A percentile compares a stretch with the other conserved stretches of the same genome.
phyloP scores from a whole-genome alignment of 2,797 vertebrate genomes.

The Trachurus trachurus region DNA sequence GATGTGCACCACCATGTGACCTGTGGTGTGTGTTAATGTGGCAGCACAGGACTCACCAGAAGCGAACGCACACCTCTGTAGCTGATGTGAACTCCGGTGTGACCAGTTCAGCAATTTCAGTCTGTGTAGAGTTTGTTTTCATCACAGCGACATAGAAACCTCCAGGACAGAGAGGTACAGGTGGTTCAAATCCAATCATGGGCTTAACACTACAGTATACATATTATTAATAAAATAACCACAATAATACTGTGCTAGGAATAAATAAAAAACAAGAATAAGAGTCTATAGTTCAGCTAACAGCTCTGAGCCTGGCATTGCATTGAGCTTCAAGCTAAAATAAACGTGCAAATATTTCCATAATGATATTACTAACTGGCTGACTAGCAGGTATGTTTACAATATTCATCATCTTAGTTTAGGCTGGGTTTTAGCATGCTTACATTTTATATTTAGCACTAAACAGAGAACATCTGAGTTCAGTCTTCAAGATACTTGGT shows the following conservation, averaged over 20 bases:
- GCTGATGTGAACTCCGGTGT: constrained; percentile 62
- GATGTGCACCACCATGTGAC: neutral
- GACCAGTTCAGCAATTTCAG: constrained; percentile 74
- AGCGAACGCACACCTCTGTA: constrained; percentile 77
- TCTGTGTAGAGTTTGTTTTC: constrained; percentile 36
- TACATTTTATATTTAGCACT: too few species aligned
- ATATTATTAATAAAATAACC: neutral
- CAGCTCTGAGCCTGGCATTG: neutral
- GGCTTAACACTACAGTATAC: neutral
- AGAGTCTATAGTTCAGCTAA: neutral
- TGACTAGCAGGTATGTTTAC: neutral
- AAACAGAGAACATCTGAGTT: too few species aligned
- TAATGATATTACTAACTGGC: neutral
- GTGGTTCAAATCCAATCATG: neutral
- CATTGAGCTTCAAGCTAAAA: neutral
- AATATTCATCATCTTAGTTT: neutral
- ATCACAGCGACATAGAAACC: constrained; percentile 81
- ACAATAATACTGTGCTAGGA: neutral
- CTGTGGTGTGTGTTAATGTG: neutral
- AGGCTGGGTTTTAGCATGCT: neutral
- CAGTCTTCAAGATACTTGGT: neutral
- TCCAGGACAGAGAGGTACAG: constrained; percentile 39
- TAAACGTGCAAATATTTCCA: neutral
- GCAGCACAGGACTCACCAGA: constrained; percentile 79
- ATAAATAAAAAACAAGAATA: neutral